A percentile compares a stretch with the other conserved stretches of the same genome.
These are phyloP conservation scores for Drosophila meridiana DNA, from an alignment of 2,888 invertebrate genomes.

Conservation along the genomic window DNA sequence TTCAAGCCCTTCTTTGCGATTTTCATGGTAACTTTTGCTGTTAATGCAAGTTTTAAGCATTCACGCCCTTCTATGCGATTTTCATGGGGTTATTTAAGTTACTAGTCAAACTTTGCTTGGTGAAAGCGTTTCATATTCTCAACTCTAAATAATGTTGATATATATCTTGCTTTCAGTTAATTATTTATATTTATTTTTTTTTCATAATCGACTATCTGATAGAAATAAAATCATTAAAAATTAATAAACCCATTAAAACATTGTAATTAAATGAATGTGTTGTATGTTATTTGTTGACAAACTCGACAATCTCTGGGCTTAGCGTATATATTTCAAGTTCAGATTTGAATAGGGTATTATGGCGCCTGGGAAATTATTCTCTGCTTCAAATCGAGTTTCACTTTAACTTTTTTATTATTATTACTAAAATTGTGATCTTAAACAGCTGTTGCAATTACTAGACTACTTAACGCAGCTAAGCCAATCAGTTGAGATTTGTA, in stretches of 20 bases:
- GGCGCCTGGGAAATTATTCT: neutral
- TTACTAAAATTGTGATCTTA: neutral
- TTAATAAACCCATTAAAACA: constrained; percentile 7
- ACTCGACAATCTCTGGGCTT: neutral
- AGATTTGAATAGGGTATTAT: neutral
- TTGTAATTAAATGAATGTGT: constrained; percentile 4
- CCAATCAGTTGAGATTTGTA: constrained; percentile 1
- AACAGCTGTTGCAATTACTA: neutral
- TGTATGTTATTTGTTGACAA: constrained; percentile 10
- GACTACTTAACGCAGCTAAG: constrained; percentile 1
- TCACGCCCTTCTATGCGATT: neutral
- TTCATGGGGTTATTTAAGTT: neutral
- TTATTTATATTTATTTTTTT: neutral
- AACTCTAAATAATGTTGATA: neutral
- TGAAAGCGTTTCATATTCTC: neutral
- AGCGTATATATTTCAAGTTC: neutral
- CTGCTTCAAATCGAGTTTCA: neutral
- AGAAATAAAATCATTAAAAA: neutral
- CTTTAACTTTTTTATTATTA: neutral
- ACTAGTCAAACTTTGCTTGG: no score
- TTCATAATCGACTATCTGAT: neutral
- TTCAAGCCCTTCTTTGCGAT: neutral
- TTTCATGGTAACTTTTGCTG: neutral
- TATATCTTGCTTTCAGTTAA: neutral
- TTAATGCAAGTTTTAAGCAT: neutral